A percentile compares a stretch with the other conserved stretches of the same genome.
These are phyloP conservation scores for Pachypanchax playfairii DNA, from an alignment of 2,113 vertebrate genomes.

Conservation along the genomic window DNA sequence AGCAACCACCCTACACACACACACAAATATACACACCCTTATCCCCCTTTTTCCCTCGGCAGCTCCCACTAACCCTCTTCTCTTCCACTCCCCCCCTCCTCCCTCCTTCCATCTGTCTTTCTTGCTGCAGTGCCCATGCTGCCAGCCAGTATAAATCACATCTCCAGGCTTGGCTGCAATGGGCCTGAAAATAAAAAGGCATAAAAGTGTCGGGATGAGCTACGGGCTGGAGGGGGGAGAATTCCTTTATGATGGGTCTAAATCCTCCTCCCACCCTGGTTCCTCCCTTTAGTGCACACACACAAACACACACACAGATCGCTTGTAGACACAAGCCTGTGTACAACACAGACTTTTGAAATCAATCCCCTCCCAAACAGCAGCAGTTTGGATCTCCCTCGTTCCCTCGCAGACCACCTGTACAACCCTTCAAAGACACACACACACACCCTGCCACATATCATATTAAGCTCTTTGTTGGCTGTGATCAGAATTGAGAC, in stretches of 20 bases:
- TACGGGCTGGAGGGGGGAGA: conserved; percentile 76
- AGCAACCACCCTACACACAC: conserved; percentile 6
- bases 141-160: conserved; percentile 81
- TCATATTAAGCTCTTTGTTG: conserved; percentile 50
- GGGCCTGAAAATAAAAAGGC: conserved; percentile 82
- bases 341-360: conserved; percentile 49
- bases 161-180: conserved; percentile 77
- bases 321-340: conserved; percentile 54
- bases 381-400: conserved; percentile 31
- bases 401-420: conserved; percentile 48
- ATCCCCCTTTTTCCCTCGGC: conserved; percentile 48
- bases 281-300: conserved; percentile 32
- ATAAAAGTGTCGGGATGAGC: conserved; percentile 82
- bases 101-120: conserved; percentile 73
- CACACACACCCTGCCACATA: conserved; percentile 31
- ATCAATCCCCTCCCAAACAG: conserved; percentile 50
- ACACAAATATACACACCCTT: conserved; percentile 7
- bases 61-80: conserved; percentile 53
- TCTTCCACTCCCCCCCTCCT: conserved; percentile 28
- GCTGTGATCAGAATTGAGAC: conserved; percentile 63
- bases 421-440: conserved; percentile 28
- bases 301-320: conserved; percentile 39
- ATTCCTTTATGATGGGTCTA: conserved; percentile 82
- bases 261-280: conserved; percentile 68
- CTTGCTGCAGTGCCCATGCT: conserved; percentile 79